Conservation (phyloP, 2,797 vertebrate species). For the Galaxias olidus region DNA sequence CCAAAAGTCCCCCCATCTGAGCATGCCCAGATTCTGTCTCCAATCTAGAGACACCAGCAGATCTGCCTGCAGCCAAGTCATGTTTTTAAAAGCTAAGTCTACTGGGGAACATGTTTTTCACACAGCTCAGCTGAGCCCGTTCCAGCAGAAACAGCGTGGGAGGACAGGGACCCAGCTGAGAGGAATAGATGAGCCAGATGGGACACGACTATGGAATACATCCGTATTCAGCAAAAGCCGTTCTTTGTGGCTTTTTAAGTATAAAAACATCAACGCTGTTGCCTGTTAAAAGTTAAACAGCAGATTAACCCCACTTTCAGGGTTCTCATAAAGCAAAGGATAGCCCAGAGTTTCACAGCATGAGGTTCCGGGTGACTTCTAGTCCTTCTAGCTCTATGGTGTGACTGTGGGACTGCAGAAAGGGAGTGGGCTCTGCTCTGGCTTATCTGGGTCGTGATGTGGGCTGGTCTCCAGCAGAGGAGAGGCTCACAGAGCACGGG, state of each 20-base stretch:
- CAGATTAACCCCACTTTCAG: too few species aligned
- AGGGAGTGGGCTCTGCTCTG: not conserved
- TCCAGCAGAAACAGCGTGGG: slow-evolving; percentile 30
- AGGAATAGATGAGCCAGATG: too few species aligned
- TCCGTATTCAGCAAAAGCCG: too few species aligned
- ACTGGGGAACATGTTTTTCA: slow-evolving; percentile 67
- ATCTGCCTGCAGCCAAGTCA: slow-evolving; percentile 49
- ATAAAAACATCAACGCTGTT: too few species aligned
- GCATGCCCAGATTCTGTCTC: slow-evolving; percentile 12
- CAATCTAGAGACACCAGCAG: slow-evolving; percentile 28
- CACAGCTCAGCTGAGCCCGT: slow-evolving; percentile 54
- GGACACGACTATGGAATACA: too few species aligned
- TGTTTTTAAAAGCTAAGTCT: slow-evolving; percentile 49
- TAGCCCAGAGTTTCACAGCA: too few species aligned
- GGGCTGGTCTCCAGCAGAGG: slow-evolving; percentile 47
- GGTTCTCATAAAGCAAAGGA: too few species aligned
- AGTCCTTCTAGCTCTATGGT: not conserved
- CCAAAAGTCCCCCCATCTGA: not conserved
- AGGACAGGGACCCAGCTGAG: too few species aligned
- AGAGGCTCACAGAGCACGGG: slow-evolving; percentile 10
- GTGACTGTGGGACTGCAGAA: not conserved
- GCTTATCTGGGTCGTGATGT: not conserved
- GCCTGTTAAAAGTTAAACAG: too few species aligned
- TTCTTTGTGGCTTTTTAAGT: too few species aligned
- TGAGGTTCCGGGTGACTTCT: too few species aligned